Percentiles rank a stretch among this genome's conserved stretches.
Evolutionary conservation across 1,140 invertebrate species (phyloP).

Genomic region (Tetragonula clypearis): DNA sequence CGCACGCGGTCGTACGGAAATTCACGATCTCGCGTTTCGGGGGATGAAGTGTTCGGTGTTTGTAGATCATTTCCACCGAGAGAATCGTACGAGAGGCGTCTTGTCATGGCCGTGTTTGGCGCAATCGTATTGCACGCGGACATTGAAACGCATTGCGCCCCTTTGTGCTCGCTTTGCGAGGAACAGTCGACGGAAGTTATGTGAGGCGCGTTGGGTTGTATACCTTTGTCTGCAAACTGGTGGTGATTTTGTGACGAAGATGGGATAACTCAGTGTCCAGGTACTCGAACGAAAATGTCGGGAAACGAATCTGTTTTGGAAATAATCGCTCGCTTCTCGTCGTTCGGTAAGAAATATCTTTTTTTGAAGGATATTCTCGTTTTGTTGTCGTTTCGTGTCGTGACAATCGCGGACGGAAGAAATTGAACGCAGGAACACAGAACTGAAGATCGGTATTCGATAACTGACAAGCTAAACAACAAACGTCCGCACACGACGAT

Average conservation of each 20-base stretch:
- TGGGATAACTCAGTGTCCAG: constrained; percentile 4
- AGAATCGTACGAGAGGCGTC: not conserved
- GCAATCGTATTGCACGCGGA: not conserved
- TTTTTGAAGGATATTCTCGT: not conserved
- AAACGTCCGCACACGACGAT: not conserved
- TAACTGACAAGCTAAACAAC: not conserved
- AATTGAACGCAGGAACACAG: not conserved
- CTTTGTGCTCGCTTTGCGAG: not conserved
- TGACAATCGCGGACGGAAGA: not conserved
- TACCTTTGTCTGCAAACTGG: constrained; percentile 20
- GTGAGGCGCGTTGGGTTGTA: constrained; percentile 5
- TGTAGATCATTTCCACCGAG: not conserved
- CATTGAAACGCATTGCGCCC: not conserved
- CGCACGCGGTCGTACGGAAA: constrained; percentile 14
- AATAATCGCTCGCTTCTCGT: not conserved
- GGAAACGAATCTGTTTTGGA: not conserved
- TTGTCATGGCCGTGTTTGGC: not conserved
- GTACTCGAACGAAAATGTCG: not conserved
- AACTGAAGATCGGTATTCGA: not conserved
- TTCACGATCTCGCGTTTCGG: not conserved
- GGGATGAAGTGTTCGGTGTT: constrained; percentile 4
- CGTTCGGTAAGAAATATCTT: not conserved
- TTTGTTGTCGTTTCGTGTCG: not conserved
- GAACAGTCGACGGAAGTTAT: not conserved
- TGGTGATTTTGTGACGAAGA: not conserved